These are phyloP conservation scores for Ceyx margarethae DNA, from an alignment of 2,113 vertebrate species.

Conservation along the genomic window DNA sequence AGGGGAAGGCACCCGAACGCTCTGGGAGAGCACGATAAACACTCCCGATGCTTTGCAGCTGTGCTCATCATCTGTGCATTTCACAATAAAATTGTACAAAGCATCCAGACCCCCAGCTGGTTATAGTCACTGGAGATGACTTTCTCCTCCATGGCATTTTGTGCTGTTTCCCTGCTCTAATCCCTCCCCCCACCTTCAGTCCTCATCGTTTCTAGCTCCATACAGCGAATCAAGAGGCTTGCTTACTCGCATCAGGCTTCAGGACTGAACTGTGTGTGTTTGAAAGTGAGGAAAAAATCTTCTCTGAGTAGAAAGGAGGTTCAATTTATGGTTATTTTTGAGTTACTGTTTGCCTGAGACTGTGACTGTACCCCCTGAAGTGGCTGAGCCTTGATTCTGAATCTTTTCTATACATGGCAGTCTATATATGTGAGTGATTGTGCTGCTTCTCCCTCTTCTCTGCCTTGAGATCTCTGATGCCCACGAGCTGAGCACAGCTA, in stretches of 20 bases:
- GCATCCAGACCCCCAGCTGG: conserved; percentile 82
- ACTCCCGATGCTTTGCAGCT: conserved; percentile 81
- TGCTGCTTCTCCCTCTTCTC: background rate
- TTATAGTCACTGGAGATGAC: conserved; percentile 75
- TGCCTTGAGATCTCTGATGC: background rate
- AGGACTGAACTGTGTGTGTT: background rate
- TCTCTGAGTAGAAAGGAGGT: background rate
- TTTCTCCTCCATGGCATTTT: conserved; percentile 40
- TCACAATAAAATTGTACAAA: conserved; percentile 89
- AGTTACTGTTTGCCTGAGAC: background rate
- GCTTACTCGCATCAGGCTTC: background rate
- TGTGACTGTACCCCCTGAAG: background rate
- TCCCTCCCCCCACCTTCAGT: background rate
- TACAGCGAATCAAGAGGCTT: background rate
- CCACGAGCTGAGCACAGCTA: background rate
- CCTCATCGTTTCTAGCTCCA: background rate
- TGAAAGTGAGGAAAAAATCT: background rate
- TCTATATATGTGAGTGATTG: fast-evolving
- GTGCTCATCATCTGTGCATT: conserved; percentile 83
- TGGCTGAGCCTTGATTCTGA: background rate
- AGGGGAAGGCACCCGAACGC: conserved; percentile 63
- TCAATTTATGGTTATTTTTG: background rate
- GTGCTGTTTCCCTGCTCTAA: background rate
- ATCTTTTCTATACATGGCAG: background rate
- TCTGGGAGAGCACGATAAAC: conserved; percentile 72